Conservation (phyloP, 2,797 vertebrate species). For the Hephaestus fuliginosus region DNA sequence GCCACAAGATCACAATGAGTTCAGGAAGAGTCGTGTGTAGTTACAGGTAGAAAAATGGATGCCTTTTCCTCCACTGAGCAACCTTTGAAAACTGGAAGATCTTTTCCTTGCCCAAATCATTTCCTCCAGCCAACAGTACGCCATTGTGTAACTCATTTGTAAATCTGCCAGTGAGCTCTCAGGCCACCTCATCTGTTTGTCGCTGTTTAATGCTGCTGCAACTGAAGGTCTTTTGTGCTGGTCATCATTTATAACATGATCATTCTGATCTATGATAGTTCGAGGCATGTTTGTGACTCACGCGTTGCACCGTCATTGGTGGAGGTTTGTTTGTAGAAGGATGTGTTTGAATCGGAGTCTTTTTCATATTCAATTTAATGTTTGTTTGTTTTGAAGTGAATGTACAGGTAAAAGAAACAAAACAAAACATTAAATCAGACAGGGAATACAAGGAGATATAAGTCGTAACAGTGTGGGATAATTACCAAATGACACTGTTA, state of each 20-base stretch:
- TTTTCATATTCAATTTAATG: neutral
- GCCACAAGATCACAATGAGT: neutral
- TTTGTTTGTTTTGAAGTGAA: neutral
- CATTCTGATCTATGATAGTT: constrained; percentile 18
- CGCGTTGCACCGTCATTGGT: neutral
- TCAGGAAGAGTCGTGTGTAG: neutral
- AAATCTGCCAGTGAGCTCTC: neutral
- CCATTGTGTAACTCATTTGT: constrained; percentile 32
- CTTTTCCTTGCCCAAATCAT: neutral
- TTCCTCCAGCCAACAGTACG: constrained; percentile 19
- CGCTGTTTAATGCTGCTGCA: constrained; percentile 12
- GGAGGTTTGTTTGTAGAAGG: constrained; percentile 31
- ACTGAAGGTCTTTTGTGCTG: constrained; percentile 27
- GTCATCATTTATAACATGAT: constrained; percentile 18
- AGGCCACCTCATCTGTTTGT: neutral
- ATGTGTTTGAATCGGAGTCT: constrained; percentile 37
- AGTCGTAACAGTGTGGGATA: neutral
- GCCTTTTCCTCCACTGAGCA: neutral
- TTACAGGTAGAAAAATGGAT: neutral
- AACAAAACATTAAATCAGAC: neutral
- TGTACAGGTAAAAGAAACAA: neutral
- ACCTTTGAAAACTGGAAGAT: neutral
- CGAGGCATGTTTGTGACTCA: constrained; percentile 8
- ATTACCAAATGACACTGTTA: neutral
- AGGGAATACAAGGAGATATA: neutral